Evolutionary conservation across 2,888 invertebrate species (phyloP).

Genomic region (Hydrotaea cyrtoneurina): DNA sequence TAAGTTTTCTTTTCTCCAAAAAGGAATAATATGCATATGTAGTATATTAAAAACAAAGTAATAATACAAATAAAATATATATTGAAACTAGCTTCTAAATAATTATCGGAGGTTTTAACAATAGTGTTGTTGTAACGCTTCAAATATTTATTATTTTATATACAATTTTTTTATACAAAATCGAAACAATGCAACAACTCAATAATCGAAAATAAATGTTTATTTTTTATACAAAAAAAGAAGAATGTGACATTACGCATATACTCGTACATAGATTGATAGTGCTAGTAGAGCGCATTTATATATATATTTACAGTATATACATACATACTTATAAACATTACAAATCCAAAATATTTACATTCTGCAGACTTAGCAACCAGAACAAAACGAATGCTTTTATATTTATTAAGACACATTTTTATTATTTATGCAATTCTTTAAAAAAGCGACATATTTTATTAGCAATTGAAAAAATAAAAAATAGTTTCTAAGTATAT

Average conservation of each 20-base stretch:
- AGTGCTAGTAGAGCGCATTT: slow-evolving; percentile 38
- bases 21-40: no score
- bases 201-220: neutral
- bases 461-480: neutral
- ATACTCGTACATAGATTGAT: neutral
- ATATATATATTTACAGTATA: neutral
- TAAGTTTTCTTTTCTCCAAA: neutral
- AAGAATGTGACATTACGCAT: neutral
- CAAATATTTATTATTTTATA: slow-evolving; percentile 1
- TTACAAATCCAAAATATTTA: slow-evolving; percentile 4
- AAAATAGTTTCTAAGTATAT: neutral
- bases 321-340: neutral
- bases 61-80: no score
- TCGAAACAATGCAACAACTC: neutral
- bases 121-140: slow-evolving; percentile 2
- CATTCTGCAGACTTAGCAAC: slow-evolving; percentile 30
- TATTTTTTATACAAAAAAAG: slow-evolving; percentile 14
- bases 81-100: no score
- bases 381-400: slow-evolving; percentile 11
- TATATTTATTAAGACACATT: slow-evolving; percentile 18
- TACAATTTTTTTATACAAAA: neutral
- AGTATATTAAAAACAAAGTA: no score
- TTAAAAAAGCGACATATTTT: slow-evolving; percentile 13
- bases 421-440: neutral
- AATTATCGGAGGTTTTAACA: neutral